Evolutionary conservation across 2,888 invertebrate genomes (phyloP), one percentile per base, ranked within the genome.

Genomic region (Scelioninae gen. 2): DNA sequence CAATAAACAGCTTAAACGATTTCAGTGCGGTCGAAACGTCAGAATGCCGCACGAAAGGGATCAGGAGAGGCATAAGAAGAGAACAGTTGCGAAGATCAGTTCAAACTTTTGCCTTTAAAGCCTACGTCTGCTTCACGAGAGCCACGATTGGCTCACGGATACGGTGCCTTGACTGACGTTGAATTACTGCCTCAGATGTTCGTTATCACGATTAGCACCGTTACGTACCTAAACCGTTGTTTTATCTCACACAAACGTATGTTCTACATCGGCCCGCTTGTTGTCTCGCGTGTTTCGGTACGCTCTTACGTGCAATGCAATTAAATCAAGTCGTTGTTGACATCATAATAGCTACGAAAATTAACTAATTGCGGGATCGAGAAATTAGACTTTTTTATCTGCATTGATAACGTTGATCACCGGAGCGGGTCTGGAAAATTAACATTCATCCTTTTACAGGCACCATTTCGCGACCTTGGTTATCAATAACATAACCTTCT

Each of bases 141-240:
- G 52, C 74, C 74, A 69, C 75, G 71, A 74, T 72, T 75, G 76
- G 76, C 76, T 77, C 74, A 76, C 77, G 64, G 73, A 72, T 71
- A 55, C 76, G 63, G 73, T 64, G 72, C 65, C 71, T 74, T 77
- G 76, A 50, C 67, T 74, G 79, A 79, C 80, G 76, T 76, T 78
- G 79, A 80, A 75, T 76, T 77, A 80, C 77, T 74, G 76, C 58
- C 70, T 67, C 60, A 79, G 78, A 80, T 80, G 74, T 74, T 81
- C 79, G 80, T 81, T 77, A 78, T 79, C 78, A 68, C 77, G 75
- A 76, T 78, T 78, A 76, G 77, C 72, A 71, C 70, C 67, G 74
- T 74, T 70, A 74, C 70, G 61, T 65, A 61, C 63, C 70, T 71
- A 71, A 67, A 74, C 70, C 74, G 70, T 74, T 74, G 74, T 74